These are phyloP conservation scores for Bradypodion pumilum DNA, from an alignment of 2,797 vertebrate genomes.

Conservation along the genomic window DNA sequence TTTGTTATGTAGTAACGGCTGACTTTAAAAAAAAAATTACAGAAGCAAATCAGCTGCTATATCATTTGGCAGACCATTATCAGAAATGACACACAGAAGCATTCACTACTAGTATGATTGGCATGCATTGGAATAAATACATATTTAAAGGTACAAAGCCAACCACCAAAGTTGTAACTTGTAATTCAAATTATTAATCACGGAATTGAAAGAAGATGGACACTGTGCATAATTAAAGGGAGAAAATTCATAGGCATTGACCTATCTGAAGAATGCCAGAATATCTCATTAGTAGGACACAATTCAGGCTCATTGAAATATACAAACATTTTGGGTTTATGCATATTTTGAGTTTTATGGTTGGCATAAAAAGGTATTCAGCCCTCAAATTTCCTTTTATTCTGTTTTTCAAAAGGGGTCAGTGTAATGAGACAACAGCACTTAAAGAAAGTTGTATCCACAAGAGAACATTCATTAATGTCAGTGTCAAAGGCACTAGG, in stretches of 20 bases:
- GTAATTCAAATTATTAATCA: neutral
- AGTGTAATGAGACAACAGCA: slow-evolving; percentile 2
- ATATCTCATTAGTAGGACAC: neutral
- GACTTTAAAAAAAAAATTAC: neutral
- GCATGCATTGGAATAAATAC: neutral
- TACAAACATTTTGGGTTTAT: neutral
- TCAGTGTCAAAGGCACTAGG: slow-evolving; percentile 25
- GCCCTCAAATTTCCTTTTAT: neutral
- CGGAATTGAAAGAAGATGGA: neutral
- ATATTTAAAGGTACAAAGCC: neutral
- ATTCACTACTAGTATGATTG: neutral
- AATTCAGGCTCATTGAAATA: slow-evolving; percentile 3
- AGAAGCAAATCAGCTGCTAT: slow-evolving; percentile 3
- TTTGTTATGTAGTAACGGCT: neutral
- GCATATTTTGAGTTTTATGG: neutral
- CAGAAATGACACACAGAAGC: neutral
- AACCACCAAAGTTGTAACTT: neutral
- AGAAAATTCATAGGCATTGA: neutral
- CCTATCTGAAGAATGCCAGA: neutral
- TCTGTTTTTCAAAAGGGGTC: slow-evolving; percentile 22
- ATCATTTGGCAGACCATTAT: neutral
- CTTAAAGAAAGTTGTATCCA: neutral
- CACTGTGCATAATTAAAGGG: neutral
- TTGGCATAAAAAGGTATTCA: neutral
- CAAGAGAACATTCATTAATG: neutral